Evolutionary conservation across 2,113 vertebrate species (phyloP).

Genomic region (Heterochromis multidens): DNA sequence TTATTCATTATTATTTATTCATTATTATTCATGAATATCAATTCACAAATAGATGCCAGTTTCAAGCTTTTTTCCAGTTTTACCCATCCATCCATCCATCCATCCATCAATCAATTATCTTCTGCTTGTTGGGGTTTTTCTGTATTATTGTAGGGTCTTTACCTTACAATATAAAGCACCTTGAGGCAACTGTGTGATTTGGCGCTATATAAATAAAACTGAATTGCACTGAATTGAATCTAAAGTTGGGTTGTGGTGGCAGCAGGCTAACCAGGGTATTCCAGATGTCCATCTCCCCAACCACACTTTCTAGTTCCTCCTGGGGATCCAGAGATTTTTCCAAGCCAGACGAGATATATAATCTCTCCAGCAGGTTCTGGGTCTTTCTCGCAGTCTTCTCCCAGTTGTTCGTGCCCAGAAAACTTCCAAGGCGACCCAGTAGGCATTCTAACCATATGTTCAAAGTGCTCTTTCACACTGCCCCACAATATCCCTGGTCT

Average conservation of each 20-base stretch:
- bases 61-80: background rate
- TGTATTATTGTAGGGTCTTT: too few species aligned
- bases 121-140: too few species aligned
- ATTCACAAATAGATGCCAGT: slow-evolving; percentile 9
- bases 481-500: background rate
- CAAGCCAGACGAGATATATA: background rate
- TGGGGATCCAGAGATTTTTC: background rate
- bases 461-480: background rate
- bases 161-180: too few species aligned
- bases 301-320: background rate
- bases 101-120: too few species aligned
- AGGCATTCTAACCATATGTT: background rate
- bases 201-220: too few species aligned
- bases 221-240: too few species aligned
- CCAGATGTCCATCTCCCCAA: background rate
- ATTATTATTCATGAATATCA: slow-evolving; percentile 34
- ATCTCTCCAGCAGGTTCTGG: background rate
- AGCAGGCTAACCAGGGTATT: background rate
- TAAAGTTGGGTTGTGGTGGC: background rate
- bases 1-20: slow-evolving; percentile 49
- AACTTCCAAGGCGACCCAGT: background rate
- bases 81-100: background rate
- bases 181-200: too few species aligned
- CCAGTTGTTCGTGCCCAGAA: background rate
- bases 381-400: background rate